Base-by-base conservation (phyloP, 2,888 invertebrate genomes). In the Zonitis immaculata region DNA sequence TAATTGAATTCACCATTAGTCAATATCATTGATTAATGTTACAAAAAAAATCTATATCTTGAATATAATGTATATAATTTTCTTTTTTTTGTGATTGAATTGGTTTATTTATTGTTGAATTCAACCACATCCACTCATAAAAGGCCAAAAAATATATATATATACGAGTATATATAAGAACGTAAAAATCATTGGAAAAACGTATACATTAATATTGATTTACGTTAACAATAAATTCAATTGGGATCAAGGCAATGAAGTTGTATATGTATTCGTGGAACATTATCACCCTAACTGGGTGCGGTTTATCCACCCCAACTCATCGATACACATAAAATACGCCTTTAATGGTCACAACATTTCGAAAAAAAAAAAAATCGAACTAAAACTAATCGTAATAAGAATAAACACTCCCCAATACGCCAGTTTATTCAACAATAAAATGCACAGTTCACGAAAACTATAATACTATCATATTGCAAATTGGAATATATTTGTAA, bases 381-480 rank as follows among this genome's bases (percentile, higher is more conserved):
- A 54, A 51, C n/a, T 51, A 56, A 57, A 57, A 57, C 57, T 57
- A 57, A 54, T 54, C 51, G 53, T 57, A 57, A 57, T 57, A 57
- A 57, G 57, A 51, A 57, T 46, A 51, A 57, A 57, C 51, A 57
- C 57, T 57, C 46, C 57, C 57, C 57, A 18, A 26, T 54, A 39
- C 57, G 57, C 42, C 53, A 57, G 57, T 57, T 57, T 54, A 57
- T 57, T 57, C 54, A 53, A 54, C 57, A 57, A 53, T 57, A 57
- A 57, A 57, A 57, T 57, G 57, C 53, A 48, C 57, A 57, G 53
- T 57, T 48, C 57, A 44, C 48, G 51, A 51, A 53, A 57, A 54
- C 51, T 53, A 50, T 53, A 51, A 52, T 47, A 47, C n/a, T n/a
- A 44, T 49, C 44, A 50, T 30, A 35, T 50, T 43, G 47, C 22